Evolutionary conservation across 1,140 invertebrate species (phyloP), one percentile per base, ranked within the genome.

Genomic region (Papilio dardanus): DNA sequence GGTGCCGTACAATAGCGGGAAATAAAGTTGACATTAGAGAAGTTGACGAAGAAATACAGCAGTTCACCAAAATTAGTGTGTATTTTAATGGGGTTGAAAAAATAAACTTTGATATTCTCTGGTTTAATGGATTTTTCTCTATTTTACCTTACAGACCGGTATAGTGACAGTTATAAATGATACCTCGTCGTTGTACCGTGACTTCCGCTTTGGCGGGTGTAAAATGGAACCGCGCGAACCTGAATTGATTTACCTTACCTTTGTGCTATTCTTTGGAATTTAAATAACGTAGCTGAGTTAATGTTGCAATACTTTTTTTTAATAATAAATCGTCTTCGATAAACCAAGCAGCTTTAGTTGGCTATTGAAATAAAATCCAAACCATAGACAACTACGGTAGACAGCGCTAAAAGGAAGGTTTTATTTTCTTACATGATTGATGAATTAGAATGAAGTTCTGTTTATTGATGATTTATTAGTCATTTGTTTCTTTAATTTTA

Each of bases 141-240:
- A 67, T 19, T 35, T 67, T 67, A 21, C 31, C 5, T 35, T 35
- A 31, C 16, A 35, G 65, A 21, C 30, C 31, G 8, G 16, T 6
- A 2, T 21, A 24, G 30, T 30, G 65, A 67, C 65, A 67, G 30
- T 67, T 67, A 67, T 30, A 67, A 67, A 67, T 35, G 65, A 67
- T 21, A 19, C 28, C 65, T 30, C 30, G 30, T 35, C 33, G 33
- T 30, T 67, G 28, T 19, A 35, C 65, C 65, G 65, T 35, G 65
- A 35, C 65, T 35, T 67, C 65, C 65, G 65, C 65, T 67, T 67
- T 67, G 31, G 30, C 62, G 62, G 62, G 30, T 67, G 65, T 67
- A 67, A 67, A 67, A 67, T 67, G 65, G 31, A 35, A 35, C 33
- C 65, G 65, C 65, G 30, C 65, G 31, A 67, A 67, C 65, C 33